Percentiles rank a stretch among this genome's conserved stretches.
These are phyloP conservation scores for Oncorhynchus gorbuscha DNA, from an alignment of 2,113 vertebrate genomes.

Conservation along the genomic window DNA sequence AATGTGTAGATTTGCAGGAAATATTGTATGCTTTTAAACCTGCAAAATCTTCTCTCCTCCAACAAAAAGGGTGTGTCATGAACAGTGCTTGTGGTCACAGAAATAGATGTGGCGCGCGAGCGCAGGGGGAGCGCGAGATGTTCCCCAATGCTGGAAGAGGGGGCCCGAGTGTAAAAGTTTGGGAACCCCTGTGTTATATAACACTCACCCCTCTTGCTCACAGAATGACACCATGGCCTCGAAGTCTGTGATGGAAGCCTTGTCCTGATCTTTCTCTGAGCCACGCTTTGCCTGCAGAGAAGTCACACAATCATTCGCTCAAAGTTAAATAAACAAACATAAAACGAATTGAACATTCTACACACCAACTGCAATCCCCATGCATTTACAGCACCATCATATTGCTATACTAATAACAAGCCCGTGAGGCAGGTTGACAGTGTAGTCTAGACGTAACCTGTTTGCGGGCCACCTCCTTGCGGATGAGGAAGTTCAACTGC, in stretches of 20 bases:
- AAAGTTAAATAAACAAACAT: background rate
- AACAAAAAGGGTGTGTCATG: too few species aligned
- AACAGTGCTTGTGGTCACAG: too few species aligned
- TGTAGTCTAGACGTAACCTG: conserved; percentile 69
- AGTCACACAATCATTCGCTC: background rate
- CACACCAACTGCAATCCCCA: background rate
- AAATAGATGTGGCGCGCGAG: too few species aligned
- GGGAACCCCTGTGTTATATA: background rate
- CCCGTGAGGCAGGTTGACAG: background rate
- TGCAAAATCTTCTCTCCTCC: too few species aligned
- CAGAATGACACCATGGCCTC: conserved; percentile 90
- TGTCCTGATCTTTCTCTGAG: conserved; percentile 81
- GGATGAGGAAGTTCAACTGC: conserved; percentile 89
- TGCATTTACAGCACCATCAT: background rate
- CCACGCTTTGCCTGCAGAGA: conserved; percentile 83
- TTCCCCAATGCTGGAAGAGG: too few species aligned
- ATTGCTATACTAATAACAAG: background rate
- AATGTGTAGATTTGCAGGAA: too few species aligned
- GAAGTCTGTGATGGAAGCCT: conserved; percentile 82
- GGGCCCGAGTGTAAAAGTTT: too few species aligned
- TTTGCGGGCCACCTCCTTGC: conserved; percentile 81
- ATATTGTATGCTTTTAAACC: too few species aligned
- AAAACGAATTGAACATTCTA: background rate
- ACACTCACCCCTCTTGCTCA: conserved; percentile 76
- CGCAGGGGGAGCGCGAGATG: too few species aligned